phyloP scores from a whole-genome alignment of 2,888 invertebrate species.

The Sinopyrophorus schimmeli region DNA sequence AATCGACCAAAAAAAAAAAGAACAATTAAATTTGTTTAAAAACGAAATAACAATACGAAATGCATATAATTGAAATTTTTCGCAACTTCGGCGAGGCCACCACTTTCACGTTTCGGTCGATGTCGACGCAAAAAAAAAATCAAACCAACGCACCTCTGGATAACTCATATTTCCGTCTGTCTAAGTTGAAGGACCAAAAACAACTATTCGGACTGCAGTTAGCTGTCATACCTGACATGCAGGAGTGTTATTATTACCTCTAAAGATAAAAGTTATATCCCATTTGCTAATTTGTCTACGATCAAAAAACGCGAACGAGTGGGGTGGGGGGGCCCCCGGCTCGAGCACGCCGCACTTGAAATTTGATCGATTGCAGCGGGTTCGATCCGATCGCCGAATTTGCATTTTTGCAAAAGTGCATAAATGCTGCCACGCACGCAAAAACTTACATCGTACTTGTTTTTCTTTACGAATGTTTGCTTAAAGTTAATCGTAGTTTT shows the following conservation, averaged over 20 bases:
- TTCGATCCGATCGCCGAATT: no score
- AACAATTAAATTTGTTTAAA: neutral
- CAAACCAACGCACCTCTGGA: conserved; percentile 14
- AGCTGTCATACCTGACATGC: conserved; percentile 15
- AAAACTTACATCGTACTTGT: no score
- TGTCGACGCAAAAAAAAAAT: conserved; percentile 6
- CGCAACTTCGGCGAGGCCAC: neutral
- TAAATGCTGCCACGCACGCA: no score
- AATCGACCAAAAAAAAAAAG: conserved; percentile 6
- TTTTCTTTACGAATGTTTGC: no score
- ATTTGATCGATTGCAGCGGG: no score
- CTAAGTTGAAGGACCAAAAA: conserved; percentile 3
- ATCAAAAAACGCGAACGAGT: no score
- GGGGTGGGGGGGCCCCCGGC: conserved; percentile 2
- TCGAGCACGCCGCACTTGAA: no score
- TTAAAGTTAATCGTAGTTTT: no score
- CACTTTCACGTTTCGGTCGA: no score
- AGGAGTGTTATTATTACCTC: conserved; percentile 13
- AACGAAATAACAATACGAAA: neutral
- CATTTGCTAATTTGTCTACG: conserved; percentile 11
- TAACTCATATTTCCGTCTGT: conserved; percentile 8
- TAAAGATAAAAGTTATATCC: conserved; percentile 13
- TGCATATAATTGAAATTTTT: neutral
- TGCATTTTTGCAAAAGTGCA: no score
- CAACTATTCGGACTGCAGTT: conserved; percentile 7